Base-by-base conservation (phyloP, 2,797 vertebrate species). In the Amphiprion clarkii region DNA sequence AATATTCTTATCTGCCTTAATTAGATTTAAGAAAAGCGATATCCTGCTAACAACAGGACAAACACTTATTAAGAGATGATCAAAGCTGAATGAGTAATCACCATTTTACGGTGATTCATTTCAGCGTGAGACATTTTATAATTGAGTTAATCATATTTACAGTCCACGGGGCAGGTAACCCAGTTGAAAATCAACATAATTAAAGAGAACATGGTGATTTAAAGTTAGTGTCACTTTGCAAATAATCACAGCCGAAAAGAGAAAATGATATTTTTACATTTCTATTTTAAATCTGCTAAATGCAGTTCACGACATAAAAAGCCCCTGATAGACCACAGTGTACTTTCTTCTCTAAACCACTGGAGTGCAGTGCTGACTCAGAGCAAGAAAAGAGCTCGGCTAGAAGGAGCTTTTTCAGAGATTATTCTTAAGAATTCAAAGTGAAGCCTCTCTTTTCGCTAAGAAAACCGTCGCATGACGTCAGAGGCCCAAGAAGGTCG, bases 341-440 rank as follows among this genome's bases (percentile, higher is more conserved):
- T 75, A 89, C 39, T 79, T 82, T 40, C 62, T 11, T 17, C 39
- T 39, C 25, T 25, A 23, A 11, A 21, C 94, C 95, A 90, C 93
- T 83, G 73, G 94, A 79, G 87, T 6, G 94, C 94, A 92, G 86
- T 90, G 79, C 72, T 89, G 62, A 61, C 84, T 70, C 80, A 85
- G 73, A 65, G 21, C 70, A 68, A n/a, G 56, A 54, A 11, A 31
- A 5, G 25, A 1, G 16, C 23, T 63, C 4, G 2, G 2, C 48
- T 14, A 25, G 19, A 69, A 31, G 1, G 25, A 14, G 17, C 54
- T 4, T 64, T 63, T 57, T 36, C 53, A 29, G 5, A 57, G 2
- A 33, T 19, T 25, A 29, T 4, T 66, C 36, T 76, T 39, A 29
- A 74, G 40, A 67, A 80, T 80, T 81, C 60, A 68, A 70, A 74